Evolutionary conservation across 2,888 invertebrate genomes (phyloP).

Genomic region (Philereme transversata): DNA sequence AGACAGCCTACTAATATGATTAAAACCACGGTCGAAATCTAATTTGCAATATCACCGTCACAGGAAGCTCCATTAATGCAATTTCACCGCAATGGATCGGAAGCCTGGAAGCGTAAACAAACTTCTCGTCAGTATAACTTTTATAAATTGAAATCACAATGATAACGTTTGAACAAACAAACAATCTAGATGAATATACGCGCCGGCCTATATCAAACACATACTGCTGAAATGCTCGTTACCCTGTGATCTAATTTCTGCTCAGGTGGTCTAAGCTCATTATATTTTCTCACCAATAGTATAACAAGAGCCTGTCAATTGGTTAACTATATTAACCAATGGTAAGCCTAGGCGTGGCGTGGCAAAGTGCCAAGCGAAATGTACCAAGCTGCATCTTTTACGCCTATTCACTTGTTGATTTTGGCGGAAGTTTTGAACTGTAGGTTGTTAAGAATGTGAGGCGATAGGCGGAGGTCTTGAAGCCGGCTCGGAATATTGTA

Average conservation of each 20-base stretch:
- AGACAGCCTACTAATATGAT: slow-evolving; percentile 23
- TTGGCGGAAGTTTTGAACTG: slow-evolving; percentile 46
- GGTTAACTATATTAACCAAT: slow-evolving; percentile 83
- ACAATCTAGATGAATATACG: no score
- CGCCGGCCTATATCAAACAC: no score
- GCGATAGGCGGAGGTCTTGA: slow-evolving; percentile 22
- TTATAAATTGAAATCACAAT: no score
- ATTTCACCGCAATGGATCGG: slow-evolving; percentile 33
- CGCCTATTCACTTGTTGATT: slow-evolving; percentile 73
- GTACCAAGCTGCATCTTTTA: slow-evolving; percentile 64
- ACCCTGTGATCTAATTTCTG: slow-evolving; percentile 65
- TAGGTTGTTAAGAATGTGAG: slow-evolving; percentile 23
- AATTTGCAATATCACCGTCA: slow-evolving; percentile 29
- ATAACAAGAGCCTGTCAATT: slow-evolving; percentile 76
- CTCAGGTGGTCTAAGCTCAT: slow-evolving; percentile 64
- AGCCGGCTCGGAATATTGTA: slow-evolving; percentile 4
- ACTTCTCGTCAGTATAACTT: slow-evolving; percentile 34
- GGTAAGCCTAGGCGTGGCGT: slow-evolving; percentile 80
- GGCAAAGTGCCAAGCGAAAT: slow-evolving; percentile 74
- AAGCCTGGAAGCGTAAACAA: slow-evolving; percentile 31
- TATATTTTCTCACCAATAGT: slow-evolving; percentile 69
- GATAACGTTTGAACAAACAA: no score
- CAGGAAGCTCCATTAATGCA: slow-evolving; percentile 27
- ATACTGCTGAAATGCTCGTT: slow-evolving; percentile 33
- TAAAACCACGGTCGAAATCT: slow-evolving; percentile 29